phyloP scores from a whole-genome alignment of 2,113 vertebrate species.

The Hydrolagus affinis region DNA sequence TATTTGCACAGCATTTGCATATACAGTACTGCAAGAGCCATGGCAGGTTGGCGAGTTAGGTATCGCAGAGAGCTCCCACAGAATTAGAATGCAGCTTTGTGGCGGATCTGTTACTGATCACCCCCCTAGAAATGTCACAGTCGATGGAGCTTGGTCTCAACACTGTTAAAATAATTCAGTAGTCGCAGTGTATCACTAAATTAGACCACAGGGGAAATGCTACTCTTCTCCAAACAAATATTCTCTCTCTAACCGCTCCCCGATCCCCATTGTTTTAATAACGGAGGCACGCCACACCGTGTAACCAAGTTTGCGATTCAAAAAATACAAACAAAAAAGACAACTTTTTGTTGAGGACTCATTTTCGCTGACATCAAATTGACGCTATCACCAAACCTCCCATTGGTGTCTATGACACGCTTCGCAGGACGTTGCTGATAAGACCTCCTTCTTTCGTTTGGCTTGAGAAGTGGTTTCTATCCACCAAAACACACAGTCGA shows the following conservation, averaged over 20 bases:
- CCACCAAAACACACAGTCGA: too few species aligned
- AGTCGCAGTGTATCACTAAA: not conserved
- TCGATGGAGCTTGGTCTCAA: not conserved
- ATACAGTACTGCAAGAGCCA: too few species aligned
- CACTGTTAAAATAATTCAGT: not conserved
- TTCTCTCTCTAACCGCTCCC: not conserved
- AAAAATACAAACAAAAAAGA: not conserved
- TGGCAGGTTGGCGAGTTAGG: too few species aligned
- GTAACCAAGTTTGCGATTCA: not conserved
- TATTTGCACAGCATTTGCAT: too few species aligned
- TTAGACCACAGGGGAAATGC: conserved; percentile 24
- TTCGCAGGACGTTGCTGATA: too few species aligned
- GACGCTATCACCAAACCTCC: too few species aligned
- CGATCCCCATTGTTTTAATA: not conserved
- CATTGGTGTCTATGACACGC: too few species aligned
- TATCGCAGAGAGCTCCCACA: not conserved
- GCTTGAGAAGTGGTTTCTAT: too few species aligned
- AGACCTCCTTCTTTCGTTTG: too few species aligned
- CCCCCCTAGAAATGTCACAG: not conserved
- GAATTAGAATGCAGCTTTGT: not conserved
- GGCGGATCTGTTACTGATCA: not conserved
- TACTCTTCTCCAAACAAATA: not conserved
- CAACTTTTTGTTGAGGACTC: too few species aligned
- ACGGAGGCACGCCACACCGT: not conserved
- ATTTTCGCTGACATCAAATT: too few species aligned